Evolutionary conservation across 1,140 invertebrate genomes (phyloP), one percentile per base, ranked within the genome.

Genomic region (Apis laboriosa): DNA sequence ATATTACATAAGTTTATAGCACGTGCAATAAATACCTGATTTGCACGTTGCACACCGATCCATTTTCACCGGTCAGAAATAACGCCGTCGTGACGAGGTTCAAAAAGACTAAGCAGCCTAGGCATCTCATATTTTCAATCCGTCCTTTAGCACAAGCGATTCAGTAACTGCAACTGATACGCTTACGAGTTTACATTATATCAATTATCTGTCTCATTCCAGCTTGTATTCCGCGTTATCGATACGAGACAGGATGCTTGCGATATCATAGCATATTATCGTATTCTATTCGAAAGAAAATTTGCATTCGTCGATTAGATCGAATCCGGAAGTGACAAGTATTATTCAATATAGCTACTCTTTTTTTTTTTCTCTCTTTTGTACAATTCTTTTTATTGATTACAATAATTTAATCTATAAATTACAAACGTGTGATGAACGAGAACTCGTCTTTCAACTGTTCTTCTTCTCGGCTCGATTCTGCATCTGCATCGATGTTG

Each of bases 221-320:
- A 28, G 21, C 21, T 4, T 24, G 15, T n/a, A 11, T n/a, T 8
- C 5, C 56, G 49, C 63, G 58, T 61, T 79, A 78, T 73, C 73
- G 1, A n/a, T 34, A 19, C 21, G 15, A 63, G 21, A 71, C 84
- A 73, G 76, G 86, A 87, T 86, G 72, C 51, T 12, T 15, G n/a
- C 21, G n/a, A 28, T 67, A 66, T 56, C 61, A 17, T 24, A 63
- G 61, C 24, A 2, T 15, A 28, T 63, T 63, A 15, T 43, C 34
- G 34, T 43, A 43, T 43, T 43, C 34, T 43, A 43, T 43, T 43
- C 34, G 34, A 43, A 64, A 17, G 15, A 28, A 9, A 28, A 28
- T 28, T 28, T 66, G 3, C 28, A 21, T 11, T 34, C 1, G 19
- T 7, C 34, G 34, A 43, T 55, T 12, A 12, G 53, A 15, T 55